A percentile compares a stretch with the other conserved stretches of the same genome.
phyloP scores from a whole-genome alignment of 2,113 vertebrate genomes.

The Gadus chalcogrammus region DNA sequence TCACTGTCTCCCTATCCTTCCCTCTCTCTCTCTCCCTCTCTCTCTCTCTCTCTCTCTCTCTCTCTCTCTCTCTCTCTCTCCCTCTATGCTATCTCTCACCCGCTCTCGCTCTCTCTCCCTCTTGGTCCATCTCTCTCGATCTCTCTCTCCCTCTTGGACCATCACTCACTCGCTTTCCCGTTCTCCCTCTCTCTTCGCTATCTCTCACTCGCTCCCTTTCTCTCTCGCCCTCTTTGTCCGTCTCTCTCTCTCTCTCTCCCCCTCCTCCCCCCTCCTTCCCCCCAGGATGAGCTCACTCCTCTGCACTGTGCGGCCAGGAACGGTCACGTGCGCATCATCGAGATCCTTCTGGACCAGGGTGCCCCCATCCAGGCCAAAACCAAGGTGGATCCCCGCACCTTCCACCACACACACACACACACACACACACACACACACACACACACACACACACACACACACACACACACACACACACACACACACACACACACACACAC shows the following conservation, averaged over 20 bases:
- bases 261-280: background rate
- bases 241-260: background rate
- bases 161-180: background rate
- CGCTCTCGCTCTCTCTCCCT: background rate
- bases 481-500: background rate
- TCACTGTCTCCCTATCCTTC: conserved; percentile 1
- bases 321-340: conserved; percentile 90
- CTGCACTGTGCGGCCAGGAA: conserved; percentile 97
- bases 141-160: background rate
- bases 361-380: conserved; percentile 98
- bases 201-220: background rate
- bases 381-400: conserved; percentile 75
- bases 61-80: background rate
- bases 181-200: background rate
- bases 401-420: background rate
- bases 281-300: conserved; percentile 94
- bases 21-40: no score
- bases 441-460: background rate
- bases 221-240: background rate
- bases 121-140: background rate
- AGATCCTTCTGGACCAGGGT: conserved; percentile 93
- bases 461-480: background rate
- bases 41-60: background rate
- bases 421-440: no score
- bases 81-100: background rate